Base-by-base conservation (phyloP, 2,888 invertebrate species). In the Spicauda simplicius region DNA sequence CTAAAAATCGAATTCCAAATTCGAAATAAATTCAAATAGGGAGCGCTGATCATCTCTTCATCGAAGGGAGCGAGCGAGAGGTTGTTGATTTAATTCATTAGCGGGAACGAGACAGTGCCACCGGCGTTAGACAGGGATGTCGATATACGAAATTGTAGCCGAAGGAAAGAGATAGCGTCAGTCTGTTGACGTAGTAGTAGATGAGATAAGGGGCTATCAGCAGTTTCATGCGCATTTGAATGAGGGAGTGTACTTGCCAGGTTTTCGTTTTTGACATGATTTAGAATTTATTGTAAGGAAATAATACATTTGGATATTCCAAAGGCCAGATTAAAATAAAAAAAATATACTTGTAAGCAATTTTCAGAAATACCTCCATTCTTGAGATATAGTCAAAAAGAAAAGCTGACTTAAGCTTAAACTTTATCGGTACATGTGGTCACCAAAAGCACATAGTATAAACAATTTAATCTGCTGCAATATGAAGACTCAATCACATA, bases 31-130 rank as follows among this genome's bases (percentile, higher is more conserved):
- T 86, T 86, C 84, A 84, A 87, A 87, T 84, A 83, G 83, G 83
- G 84, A 86, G 85, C 85, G 82, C 76, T 77, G 80, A 80, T 81
- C 80, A 83, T 84, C 81, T 76, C 73, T 85, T 80, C 85, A 86
- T 87, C 88, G 88, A 86, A 85, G 87, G 84, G 88, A 86, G 87
- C 82, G 84, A 86, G 91, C 91, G 88, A 92, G 88, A 90, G 91
- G 90, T 87, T 89, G 91, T 88, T 92, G 91, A 90, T 90, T 90
- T 87, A 93, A 93, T 94, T 94, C 94, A 92, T 94, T 94, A 93
- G 92, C 79, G 83, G 72, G 82, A 87, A 72, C 70, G 86, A 83
- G 88, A 87, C 76, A 73, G 80, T 68, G 75, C 77, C 73, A 83
- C 79, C 75, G 80, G 82, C 81, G 87, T 81, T 83, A 72, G 82